phyloP scores from a whole-genome alignment of 2,888 invertebrate genomes.

The Ernsta delagoae region DNA sequence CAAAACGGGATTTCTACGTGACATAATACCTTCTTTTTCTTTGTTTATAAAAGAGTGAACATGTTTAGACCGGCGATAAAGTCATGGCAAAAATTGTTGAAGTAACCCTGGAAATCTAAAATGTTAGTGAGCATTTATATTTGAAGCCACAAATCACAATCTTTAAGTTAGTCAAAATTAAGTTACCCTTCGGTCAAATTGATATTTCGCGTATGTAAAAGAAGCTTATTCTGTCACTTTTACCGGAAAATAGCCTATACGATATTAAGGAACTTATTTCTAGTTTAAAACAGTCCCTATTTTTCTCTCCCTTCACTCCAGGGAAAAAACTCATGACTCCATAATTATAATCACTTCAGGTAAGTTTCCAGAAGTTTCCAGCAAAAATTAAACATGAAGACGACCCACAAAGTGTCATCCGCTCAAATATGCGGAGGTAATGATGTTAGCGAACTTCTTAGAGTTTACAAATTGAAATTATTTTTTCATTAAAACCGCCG shows the following conservation, averaged over 20 bases:
- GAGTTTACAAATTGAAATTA: constrained; percentile 80
- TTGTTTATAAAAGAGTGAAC: too few relatives aligned
- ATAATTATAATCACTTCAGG: constrained; percentile 31
- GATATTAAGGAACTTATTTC: too few relatives aligned
- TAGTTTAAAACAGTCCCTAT: background rate
- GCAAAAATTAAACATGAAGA: constrained; percentile 32
- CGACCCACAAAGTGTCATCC: constrained; percentile 55
- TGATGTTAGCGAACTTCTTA: constrained; percentile 61
- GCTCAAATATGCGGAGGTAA: constrained; percentile 75
- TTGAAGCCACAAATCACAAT: too few relatives aligned
- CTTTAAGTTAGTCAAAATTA: too few relatives aligned
- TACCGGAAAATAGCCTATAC: too few relatives aligned
- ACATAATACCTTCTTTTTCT: background rate
- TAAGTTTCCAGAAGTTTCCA: constrained; percentile 20
- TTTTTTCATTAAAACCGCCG: constrained; percentile 81
- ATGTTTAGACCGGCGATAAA: too few relatives aligned
- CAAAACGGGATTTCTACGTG: background rate
- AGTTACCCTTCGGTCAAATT: too few relatives aligned
- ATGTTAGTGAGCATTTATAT: too few relatives aligned
- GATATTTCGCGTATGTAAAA: too few relatives aligned
- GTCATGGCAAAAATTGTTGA: too few relatives aligned
- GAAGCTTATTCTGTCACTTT: too few relatives aligned
- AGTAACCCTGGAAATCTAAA: too few relatives aligned
- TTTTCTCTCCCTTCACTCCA: constrained; percentile 1
- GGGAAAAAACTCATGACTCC: constrained; percentile 8